Evolutionary conservation across 2,113 vertebrate species (phyloP).

Genomic region (Drymodes brunneopygia): DNA sequence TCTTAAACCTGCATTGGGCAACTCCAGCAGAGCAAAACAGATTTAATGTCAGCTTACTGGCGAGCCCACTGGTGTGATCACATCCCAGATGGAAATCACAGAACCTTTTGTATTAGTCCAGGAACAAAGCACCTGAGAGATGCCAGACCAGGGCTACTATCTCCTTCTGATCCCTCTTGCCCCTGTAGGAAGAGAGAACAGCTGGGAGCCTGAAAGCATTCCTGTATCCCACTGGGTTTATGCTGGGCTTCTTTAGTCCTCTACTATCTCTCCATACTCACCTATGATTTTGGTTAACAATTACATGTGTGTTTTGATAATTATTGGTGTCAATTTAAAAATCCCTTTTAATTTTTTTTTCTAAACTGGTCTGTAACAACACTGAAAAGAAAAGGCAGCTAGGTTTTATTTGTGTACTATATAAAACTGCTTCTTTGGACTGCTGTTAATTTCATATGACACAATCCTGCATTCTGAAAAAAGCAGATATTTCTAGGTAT

Average conservation of each 20-base stretch:
- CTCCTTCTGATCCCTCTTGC: neutral
- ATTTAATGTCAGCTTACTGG: neutral
- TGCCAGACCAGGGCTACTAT: neutral
- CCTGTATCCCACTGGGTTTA: neutral
- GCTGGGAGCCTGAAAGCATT: neutral
- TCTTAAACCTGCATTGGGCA: neutral
- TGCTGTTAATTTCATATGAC: neutral
- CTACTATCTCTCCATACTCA: neutral
- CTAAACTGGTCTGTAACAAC: neutral
- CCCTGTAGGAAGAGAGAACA: neutral
- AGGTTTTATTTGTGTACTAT: neutral
- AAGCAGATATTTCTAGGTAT: neutral
- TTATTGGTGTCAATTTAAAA: neutral
- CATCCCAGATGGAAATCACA: neutral
- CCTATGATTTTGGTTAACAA: neutral
- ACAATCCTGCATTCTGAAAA: neutral
- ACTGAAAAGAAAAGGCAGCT: neutral
- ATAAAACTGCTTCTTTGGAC: neutral
- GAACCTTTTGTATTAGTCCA: neutral
- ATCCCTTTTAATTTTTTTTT: neutral
- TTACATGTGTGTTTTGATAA: neutral
- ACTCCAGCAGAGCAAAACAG: neutral
- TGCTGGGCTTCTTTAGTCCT: neutral
- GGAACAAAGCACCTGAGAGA: neutral
- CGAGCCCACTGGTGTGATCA: fast-evolving